Conservation (phyloP, 1,140 invertebrate genomes). For the Danaus melanippus region DNA sequence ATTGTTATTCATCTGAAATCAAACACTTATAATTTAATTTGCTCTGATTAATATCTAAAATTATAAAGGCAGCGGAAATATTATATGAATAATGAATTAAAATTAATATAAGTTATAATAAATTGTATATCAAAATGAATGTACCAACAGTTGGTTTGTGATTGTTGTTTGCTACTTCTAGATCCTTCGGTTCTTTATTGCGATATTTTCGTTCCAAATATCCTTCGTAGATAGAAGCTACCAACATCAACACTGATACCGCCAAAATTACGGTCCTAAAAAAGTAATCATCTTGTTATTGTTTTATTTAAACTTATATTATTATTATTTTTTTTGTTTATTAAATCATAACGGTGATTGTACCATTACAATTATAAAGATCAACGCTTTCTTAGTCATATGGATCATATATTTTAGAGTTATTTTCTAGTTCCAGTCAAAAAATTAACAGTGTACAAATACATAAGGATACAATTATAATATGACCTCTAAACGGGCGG, state of each 20-base stretch:
- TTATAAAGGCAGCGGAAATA: constrained; percentile 1
- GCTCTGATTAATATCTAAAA: constrained; percentile 10
- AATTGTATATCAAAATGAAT: constrained; percentile 21
- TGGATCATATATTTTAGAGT: no score
- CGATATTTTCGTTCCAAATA: constrained; percentile 50
- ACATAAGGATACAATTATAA: no score
- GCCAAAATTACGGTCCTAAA: constrained; percentile 64
- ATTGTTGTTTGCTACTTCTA: constrained; percentile 50
- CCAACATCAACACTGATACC: constrained; percentile 72
- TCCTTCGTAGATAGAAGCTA: constrained; percentile 74
- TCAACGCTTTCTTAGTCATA: no score
- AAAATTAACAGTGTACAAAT: no score
- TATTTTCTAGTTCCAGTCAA: no score
- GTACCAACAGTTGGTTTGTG: constrained; percentile 53
- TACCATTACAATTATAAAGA: no score
- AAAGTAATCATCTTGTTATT: constrained; percentile 13
- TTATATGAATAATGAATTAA: not conserved
- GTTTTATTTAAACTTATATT: not conserved
- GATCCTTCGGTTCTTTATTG: constrained; percentile 38
- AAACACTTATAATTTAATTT: not conserved
- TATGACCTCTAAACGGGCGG: no score
- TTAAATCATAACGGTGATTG: no score
- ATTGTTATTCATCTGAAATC: constrained; percentile 30
- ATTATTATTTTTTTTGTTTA: no score
- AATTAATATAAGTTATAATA: not conserved